Percentiles rank a stretch among this genome's conserved stretches.
These are phyloP conservation scores for Phrynosoma blainvillii DNA, from an alignment of 2,113 vertebrate species.

Conservation along the genomic window DNA sequence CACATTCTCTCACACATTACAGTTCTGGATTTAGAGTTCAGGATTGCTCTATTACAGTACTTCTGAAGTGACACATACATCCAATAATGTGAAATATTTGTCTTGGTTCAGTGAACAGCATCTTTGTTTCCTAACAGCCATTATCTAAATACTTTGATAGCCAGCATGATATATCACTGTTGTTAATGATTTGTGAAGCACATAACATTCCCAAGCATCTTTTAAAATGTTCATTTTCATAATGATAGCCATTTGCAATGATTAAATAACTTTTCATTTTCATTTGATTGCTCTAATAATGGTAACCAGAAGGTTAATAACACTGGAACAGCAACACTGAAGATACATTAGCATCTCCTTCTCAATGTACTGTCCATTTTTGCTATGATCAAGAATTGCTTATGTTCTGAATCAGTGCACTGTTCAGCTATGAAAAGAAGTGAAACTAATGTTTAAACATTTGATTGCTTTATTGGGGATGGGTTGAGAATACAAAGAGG, in stretches of 20 bases:
- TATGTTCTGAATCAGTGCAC: neutral
- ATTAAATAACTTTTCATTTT: constrained; percentile 22
- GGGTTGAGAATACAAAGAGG: neutral
- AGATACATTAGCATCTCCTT: constrained; percentile 35
- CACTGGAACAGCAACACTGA: neutral
- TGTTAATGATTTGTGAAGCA: constrained; percentile 40
- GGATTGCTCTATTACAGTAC: neutral
- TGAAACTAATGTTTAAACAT: neutral
- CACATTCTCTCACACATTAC: neutral
- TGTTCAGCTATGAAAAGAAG: neutral
- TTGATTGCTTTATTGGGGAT: constrained; percentile 8
- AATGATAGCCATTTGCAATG: constrained; percentile 25
- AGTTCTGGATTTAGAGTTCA: neutral
- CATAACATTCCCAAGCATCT: neutral
- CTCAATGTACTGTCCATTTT: rapidly evolving
- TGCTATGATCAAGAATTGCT: neutral
- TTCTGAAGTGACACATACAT: neutral
- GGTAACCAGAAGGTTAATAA: constrained; percentile 27
- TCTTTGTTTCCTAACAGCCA: neutral
- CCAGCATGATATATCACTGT: rapidly evolving
- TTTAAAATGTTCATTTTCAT: constrained; percentile 43
- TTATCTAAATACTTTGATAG: neutral
- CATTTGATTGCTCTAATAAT: constrained; percentile 33
- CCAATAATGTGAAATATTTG: neutral
- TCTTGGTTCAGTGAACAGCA: neutral